A percentile compares a stretch with the other conserved stretches of the same genome.
Conservation (phyloP, 2,888 invertebrate genomes). For the Caenorhabditis becei region DNA sequence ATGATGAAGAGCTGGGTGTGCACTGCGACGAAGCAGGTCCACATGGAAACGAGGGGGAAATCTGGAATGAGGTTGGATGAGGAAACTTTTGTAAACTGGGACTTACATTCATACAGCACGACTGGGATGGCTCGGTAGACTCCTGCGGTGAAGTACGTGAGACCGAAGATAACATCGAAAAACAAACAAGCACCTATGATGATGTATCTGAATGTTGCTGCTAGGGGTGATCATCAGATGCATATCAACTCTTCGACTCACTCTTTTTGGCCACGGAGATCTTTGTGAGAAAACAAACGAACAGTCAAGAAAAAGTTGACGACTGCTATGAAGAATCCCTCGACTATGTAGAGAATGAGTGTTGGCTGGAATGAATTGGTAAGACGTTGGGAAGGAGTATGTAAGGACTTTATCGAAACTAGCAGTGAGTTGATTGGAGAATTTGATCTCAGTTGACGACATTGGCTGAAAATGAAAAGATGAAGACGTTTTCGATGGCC, state of each 20-base stretch:
- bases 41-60: slow-evolving; percentile 54
- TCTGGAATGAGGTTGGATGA: slow-evolving; percentile 41
- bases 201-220: slow-evolving; percentile 33
- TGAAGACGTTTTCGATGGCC: not conserved
- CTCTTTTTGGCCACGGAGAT: slow-evolving; percentile 48
- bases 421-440: slow-evolving; percentile 7
- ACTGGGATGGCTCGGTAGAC: slow-evolving; percentile 40
- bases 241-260: not conserved
- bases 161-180: slow-evolving; percentile 61
- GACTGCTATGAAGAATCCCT: slow-evolving; percentile 30
- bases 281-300: slow-evolving; percentile 19
- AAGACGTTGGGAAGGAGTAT: not conserved
- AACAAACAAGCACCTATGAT: slow-evolving; percentile 53
- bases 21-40: slow-evolving; percentile 44
- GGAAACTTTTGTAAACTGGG: not conserved
- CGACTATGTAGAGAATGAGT: slow-evolving; percentile 29
- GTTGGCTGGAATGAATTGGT: slow-evolving; percentile 18
- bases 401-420: not conserved
- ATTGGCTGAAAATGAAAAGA: not conserved
- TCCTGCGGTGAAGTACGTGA: slow-evolving; percentile 59
- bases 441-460: not conserved
- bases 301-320: slow-evolving; percentile 34
- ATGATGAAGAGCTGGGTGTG: slow-evolving; percentile 61
- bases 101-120: slow-evolving; percentile 37
- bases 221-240: too few species aligned